These are phyloP conservation scores for Folsomia candida DNA, from an alignment of 2,888 invertebrate species.

Conservation along the genomic window DNA sequence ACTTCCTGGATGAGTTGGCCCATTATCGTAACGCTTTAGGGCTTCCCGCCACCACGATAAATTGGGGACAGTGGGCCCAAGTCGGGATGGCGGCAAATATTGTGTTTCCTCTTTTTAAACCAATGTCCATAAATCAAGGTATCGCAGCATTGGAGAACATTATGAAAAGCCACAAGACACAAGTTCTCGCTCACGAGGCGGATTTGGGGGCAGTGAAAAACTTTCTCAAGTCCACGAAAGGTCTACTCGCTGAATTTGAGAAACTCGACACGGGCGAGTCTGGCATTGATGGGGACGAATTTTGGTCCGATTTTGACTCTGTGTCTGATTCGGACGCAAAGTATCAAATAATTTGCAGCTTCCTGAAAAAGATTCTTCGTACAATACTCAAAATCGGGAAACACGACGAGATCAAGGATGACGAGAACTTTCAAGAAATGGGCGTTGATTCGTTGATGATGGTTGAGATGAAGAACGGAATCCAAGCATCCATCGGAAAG, in stretches of 20 bases:
- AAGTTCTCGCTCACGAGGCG: slow-evolving; percentile 16
- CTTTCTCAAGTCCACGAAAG: neutral
- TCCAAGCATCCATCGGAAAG: neutral
- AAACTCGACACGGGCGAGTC: neutral
- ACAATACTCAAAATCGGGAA: neutral
- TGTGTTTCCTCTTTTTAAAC: slow-evolving; percentile 2
- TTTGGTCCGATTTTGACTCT: neutral
- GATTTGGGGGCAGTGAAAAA: slow-evolving; percentile 22
- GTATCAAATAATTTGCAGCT: too few relatives aligned
- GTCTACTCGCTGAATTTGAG: neutral
- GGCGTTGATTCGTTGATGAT: slow-evolving; percentile 5
- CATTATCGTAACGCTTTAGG: neutral
- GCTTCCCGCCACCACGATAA: neutral
- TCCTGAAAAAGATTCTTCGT: neutral
- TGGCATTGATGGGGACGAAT: neutral
- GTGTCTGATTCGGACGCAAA: too few relatives aligned
- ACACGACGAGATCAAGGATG: neutral
- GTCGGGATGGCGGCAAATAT: neutral
- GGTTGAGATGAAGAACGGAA: slow-evolving; percentile 2
- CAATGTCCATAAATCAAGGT: slow-evolving; percentile 17
- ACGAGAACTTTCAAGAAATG: neutral
- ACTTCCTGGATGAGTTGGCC: slow-evolving; percentile 24
- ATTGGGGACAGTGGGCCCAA: slow-evolving; percentile 16
- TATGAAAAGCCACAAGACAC: slow-evolving; percentile 17
- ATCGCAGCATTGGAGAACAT: slow-evolving; percentile 16